Percentiles rank a stretch among this genome's conserved stretches.
Conservation (phyloP, 2,797 vertebrate genomes). For the Agapornis canus region DNA sequence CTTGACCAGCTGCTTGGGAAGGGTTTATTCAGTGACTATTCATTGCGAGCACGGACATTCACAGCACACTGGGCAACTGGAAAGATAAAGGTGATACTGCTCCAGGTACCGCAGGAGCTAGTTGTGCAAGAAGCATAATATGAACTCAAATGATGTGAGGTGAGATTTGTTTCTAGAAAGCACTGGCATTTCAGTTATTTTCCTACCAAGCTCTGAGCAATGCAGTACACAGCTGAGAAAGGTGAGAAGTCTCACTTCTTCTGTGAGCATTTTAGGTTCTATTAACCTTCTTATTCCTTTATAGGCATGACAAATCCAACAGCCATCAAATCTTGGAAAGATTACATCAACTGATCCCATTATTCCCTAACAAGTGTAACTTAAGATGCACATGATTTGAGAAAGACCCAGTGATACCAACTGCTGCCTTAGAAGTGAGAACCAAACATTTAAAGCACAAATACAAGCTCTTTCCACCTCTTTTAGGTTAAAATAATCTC, state of each 20-base stretch:
- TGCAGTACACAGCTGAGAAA: neutral
- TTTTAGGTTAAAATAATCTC: neutral
- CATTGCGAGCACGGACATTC: neutral
- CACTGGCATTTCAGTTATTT: neutral
- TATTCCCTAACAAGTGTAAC: neutral
- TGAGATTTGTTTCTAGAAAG: neutral
- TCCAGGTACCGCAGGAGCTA: neutral
- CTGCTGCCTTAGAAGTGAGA: neutral
- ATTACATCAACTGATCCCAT: neutral
- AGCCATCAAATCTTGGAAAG: neutral
- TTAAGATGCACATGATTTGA: neutral
- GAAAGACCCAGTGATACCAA: conserved; percentile 6
- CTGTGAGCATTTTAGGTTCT: neutral
- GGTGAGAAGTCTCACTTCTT: neutral
- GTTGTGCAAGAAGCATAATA: neutral
- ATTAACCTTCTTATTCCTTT: neutral
- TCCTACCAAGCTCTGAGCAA: neutral
- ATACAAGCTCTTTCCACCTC: neutral
- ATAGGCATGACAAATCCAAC: neutral
- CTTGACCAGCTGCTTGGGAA: neutral
- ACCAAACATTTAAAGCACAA: neutral
- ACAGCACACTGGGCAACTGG: neutral
- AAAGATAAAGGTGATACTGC: neutral
- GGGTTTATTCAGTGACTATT: neutral
- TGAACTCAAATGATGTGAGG: neutral